Evolutionary conservation across 2,797 vertebrate species (phyloP), one percentile per base, ranked within the genome.

Genomic region (Oreochromis grahami): DNA sequence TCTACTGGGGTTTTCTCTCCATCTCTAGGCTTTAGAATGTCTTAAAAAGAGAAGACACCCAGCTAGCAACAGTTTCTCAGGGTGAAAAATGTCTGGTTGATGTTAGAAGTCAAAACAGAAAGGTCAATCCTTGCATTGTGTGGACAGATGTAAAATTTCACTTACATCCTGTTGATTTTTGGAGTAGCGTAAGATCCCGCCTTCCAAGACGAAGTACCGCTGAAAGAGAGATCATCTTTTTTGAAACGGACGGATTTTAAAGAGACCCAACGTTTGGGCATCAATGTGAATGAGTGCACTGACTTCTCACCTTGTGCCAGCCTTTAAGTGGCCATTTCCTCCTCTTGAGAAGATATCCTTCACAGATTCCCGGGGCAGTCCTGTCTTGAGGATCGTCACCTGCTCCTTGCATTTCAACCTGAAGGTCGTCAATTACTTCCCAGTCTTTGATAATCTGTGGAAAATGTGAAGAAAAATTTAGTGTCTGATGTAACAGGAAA

Each of bases 301-400:
- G 6, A 24, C 7, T 4, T 21, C 26, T 95, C 88, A 99, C 98
- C 98, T 98, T 99, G 96, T 98, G 98, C 98, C 98, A 99, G 43
- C 98, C 98, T 91, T 99, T 99, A 32, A 99, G 96, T 2, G 98
- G 98, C 98, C 98, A 98, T 93, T 98, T 99, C 85, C 98, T 98
- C 93, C 97, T 98, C 95, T 99, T 99, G 81, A 98, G 97, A 83
- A 99, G 96, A 90, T 98, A 98, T 0, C 98, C 98, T 87, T 99
- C 98, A 81, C 98, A 98, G 74, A 97, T 92, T 19, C 95, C 96
- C 1, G 95, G 96, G 10, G 86, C 6, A 9, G 85, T 85, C 82
- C 83, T 74, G 4, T 96, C 97, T 0, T 91, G 95, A 88, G 89
- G 89, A 87, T 55, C 88, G 13, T 96, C 94, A 3, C 91, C 91